Evolutionary conservation across 30 jellyfish, hydroid and myxozoan species (phyloP).

Genomic region (Phacellophora camtschatica): DNA sequence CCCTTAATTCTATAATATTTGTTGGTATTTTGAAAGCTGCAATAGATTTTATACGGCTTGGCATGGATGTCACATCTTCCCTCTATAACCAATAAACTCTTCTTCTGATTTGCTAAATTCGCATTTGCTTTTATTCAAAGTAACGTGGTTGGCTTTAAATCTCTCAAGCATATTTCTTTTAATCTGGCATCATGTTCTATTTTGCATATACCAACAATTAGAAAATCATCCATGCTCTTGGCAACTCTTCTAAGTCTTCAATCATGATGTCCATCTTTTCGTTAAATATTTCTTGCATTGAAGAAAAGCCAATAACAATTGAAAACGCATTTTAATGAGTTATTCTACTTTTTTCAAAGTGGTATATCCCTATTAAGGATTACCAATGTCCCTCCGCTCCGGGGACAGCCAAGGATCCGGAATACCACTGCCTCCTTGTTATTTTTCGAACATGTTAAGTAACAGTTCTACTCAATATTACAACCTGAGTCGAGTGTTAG

Average conservation of each 20-base stretch:
- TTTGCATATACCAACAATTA: neutral
- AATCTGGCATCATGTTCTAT: constrained; percentile 29
- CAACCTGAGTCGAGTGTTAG: too few relatives aligned
- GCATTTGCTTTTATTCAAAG: constrained; percentile 39
- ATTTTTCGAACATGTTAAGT: too few relatives aligned
- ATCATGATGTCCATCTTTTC: neutral
- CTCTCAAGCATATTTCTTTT: neutral
- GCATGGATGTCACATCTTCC: constrained; percentile 15
- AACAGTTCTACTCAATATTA: too few relatives aligned
- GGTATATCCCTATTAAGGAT: too few relatives aligned
- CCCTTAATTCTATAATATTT: constrained; percentile 21
- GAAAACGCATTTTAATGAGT: too few relatives aligned
- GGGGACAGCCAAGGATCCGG: too few relatives aligned
- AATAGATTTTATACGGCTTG: constrained; percentile 11
- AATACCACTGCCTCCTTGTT: too few relatives aligned
- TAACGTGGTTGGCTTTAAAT: neutral
- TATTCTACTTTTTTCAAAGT: too few relatives aligned
- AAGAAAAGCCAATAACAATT: constrained; percentile 40
- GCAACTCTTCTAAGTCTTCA: constrained; percentile 20
- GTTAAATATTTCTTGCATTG: constrained; percentile 43
- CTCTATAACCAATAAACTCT: constrained; percentile 40
- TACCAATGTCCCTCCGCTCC: too few relatives aligned
- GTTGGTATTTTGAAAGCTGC: constrained; percentile 36
- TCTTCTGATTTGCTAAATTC: constrained; percentile 13
- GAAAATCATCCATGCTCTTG: constrained; percentile 10